phyloP scores from a whole-genome alignment of 2,888 invertebrate species.

The Latheticus oryzae region DNA sequence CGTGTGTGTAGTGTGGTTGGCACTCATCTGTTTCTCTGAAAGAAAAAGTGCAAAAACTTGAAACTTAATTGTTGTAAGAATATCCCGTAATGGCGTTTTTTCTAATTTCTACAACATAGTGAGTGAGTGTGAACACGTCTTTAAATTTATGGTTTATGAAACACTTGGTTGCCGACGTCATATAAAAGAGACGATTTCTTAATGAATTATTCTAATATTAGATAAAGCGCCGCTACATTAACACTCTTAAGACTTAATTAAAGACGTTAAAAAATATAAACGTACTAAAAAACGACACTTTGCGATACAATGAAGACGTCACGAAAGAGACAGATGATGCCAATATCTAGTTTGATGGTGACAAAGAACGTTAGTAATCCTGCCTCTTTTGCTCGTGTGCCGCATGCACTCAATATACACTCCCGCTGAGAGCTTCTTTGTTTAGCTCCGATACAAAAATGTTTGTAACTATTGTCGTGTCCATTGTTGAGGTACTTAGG shows the following conservation, averaged over 20 bases:
- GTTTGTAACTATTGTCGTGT: constrained; percentile 13
- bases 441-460: constrained; percentile 24
- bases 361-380: constrained; percentile 28
- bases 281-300: neutral
- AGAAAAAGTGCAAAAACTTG: constrained; percentile 24
- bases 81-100: constrained; percentile 14
- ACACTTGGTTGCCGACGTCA: constrained; percentile 20
- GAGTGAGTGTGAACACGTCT: constrained; percentile 32
- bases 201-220: constrained; percentile 37
- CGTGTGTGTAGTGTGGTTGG: constrained; percentile 33
- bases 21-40: constrained; percentile 24
- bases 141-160: constrained; percentile 25
- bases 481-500: constrained; percentile 20
- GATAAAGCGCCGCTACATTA: constrained; percentile 34
- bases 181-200: constrained; percentile 21
- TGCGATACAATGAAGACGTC: constrained; percentile 45
- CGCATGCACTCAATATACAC: constrained; percentile 16
- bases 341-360: constrained; percentile 30
- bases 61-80: constrained; percentile 14
- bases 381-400: constrained; percentile 32
- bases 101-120: neutral
- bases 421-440: constrained; percentile 22
- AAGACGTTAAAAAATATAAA: constrained; percentile 11
- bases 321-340: constrained; percentile 45
- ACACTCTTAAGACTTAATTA: constrained; percentile 28